Evolutionary conservation across 2,113 vertebrate genomes (phyloP).

Genomic region (Crotophaga sulcirostris): DNA sequence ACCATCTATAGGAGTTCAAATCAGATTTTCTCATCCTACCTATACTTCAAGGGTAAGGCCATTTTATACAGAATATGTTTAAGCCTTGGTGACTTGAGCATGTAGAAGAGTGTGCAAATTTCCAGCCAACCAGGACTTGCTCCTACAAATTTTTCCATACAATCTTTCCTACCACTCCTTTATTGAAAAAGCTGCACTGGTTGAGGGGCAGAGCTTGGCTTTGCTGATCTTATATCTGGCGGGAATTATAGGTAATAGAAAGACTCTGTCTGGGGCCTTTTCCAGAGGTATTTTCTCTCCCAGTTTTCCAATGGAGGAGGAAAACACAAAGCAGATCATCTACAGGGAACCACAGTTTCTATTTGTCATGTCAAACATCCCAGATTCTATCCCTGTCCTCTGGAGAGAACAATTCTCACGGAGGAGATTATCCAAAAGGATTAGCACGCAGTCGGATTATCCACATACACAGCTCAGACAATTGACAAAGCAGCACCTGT

Average conservation of each 20-base stretch:
- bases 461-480: not conserved
- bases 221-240: not conserved
- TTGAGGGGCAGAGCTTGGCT: not conserved
- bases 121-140: not conserved
- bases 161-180: not conserved
- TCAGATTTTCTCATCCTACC: not conserved
- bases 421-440: slow-evolving; percentile 44
- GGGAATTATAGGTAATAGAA: not conserved
- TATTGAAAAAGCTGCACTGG: not conserved
- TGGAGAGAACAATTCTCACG: slow-evolving; percentile 1
- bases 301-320: not conserved
- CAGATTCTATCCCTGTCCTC: not conserved
- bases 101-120: not conserved
- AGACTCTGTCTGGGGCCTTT: not conserved
- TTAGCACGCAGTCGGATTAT: slow-evolving; percentile 4
- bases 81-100: not conserved
- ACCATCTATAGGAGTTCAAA: not conserved
- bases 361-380: not conserved
- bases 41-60: not conserved
- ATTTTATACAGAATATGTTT: not conserved
- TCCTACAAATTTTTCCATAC: not conserved
- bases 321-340: slow-evolving; percentile 16
- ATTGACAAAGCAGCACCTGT: not conserved
- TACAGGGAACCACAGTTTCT: not conserved
- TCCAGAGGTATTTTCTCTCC: slow-evolving; percentile 1